Evolutionary conservation across 2,113 vertebrate genomes (phyloP).

Genomic region (Chloropsis hardwickii): DNA sequence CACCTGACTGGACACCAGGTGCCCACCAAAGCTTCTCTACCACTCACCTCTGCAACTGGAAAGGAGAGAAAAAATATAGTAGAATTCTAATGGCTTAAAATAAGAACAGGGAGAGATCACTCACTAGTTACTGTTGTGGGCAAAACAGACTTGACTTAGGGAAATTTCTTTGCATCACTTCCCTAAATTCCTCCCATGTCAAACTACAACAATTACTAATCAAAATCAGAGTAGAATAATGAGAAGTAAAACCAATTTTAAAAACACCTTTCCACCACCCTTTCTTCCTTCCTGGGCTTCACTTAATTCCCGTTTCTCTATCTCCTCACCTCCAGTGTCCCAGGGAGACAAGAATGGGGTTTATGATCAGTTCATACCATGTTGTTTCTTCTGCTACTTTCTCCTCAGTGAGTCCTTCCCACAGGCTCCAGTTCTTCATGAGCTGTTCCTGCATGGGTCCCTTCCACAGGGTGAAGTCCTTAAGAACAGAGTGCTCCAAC

Average conservation of each 20-base stretch:
- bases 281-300: neutral
- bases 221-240: neutral
- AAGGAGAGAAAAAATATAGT: neutral
- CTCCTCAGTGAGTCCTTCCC: neutral
- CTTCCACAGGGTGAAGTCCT: neutral
- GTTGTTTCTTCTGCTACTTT: neutral
- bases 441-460: neutral
- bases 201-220: neutral
- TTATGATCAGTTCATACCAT: neutral
- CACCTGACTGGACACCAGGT: neutral
- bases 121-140: fast-evolving
- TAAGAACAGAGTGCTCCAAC: neutral
- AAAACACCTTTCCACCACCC: neutral
- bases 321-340: neutral
- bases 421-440: neutral
- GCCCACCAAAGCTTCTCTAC: neutral
- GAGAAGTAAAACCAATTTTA: neutral
- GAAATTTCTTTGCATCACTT: neutral
- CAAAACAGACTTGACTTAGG: neutral
- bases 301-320: neutral
- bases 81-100: neutral
- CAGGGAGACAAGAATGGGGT: neutral
- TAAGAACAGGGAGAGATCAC: neutral
- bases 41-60: neutral
- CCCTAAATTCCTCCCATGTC: no score